Conservation (phyloP, 2,888 invertebrate species). For the Xanthia icteritia region DNA sequence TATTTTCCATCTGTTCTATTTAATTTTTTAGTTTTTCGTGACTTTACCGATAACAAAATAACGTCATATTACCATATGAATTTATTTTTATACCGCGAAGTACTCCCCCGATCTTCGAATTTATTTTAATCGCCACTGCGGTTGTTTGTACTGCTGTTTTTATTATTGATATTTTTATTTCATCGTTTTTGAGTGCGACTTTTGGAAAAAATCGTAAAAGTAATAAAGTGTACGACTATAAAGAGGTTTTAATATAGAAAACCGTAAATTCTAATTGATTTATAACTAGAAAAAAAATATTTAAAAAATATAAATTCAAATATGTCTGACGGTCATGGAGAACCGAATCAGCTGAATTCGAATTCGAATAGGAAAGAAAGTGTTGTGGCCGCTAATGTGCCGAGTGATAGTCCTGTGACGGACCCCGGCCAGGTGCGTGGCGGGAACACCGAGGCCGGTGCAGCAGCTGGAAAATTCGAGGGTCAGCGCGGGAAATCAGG, state of each 20-base stretch:
- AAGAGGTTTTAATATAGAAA: slow-evolving; percentile 50
- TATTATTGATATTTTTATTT: slow-evolving; percentile 79
- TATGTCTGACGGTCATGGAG: slow-evolving; percentile 86
- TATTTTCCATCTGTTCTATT: slow-evolving; percentile 77
- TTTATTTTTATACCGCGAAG: slow-evolving; percentile 61
- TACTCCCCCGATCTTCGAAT: slow-evolving; percentile 58
- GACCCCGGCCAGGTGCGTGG: slow-evolving; percentile 92
- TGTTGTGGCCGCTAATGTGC: slow-evolving; percentile 86
- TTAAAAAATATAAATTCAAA: slow-evolving; percentile 56
- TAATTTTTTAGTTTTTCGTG: slow-evolving; percentile 73
- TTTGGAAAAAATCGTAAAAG: slow-evolving; percentile 22
- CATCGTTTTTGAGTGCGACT: slow-evolving; percentile 36
- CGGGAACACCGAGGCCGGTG: slow-evolving; percentile 77
- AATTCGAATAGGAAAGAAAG: slow-evolving; percentile 82
- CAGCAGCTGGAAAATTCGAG: slow-evolving; percentile 86
- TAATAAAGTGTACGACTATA: slow-evolving; percentile 20
- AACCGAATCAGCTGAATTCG: slow-evolving; percentile 79
- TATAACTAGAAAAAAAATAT: slow-evolving; percentile 39
- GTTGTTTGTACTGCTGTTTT: slow-evolving; percentile 76
- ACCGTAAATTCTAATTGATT: slow-evolving; percentile 46
- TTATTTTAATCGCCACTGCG: slow-evolving; percentile 71
- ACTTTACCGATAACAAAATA: slow-evolving; percentile 66
- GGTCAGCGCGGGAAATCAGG: slow-evolving; percentile 91
- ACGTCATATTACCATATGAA: slow-evolving; percentile 56
- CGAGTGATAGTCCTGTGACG: slow-evolving; percentile 94